These are phyloP conservation scores for Pseudachorutes palmiensis DNA, from an alignment of 1,140 invertebrate genomes.

Conservation along the genomic window DNA sequence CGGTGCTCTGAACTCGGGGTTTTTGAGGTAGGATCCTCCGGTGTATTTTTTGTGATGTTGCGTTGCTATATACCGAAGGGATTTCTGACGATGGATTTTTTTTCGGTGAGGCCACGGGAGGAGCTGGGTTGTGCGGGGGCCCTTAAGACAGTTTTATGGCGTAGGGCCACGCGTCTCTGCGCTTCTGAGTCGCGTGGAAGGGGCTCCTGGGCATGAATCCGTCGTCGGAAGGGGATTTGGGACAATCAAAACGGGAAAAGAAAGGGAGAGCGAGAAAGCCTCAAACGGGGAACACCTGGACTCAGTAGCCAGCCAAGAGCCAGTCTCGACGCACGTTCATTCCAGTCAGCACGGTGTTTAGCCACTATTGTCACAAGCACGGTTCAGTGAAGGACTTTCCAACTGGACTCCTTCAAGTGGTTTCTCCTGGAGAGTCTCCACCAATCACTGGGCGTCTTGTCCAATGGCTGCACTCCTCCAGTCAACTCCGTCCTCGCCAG, in stretches of 20 bases:
- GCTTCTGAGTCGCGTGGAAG: slow-evolving; percentile 1
- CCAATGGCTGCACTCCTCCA: not conserved
- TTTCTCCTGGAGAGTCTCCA: not conserved
- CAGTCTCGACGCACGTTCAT: not conserved
- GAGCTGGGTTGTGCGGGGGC: no score
- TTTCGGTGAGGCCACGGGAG: no score
- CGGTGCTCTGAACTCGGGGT: no score
- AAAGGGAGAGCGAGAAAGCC: not conserved
- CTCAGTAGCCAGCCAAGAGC: not conserved
- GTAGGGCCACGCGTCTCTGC: slow-evolving; percentile 4
- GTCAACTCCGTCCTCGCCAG: not conserved
- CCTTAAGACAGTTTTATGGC: no score
- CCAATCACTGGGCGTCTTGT: not conserved
- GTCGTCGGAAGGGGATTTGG: not conserved
- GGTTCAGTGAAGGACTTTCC: not conserved
- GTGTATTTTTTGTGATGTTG: no score
- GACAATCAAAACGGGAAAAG: not conserved
- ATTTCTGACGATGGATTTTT: no score
- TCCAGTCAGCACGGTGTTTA: not conserved
- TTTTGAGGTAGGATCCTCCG: no score
- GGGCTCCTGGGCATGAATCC: slow-evolving; percentile 9
- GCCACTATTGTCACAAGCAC: not conserved
- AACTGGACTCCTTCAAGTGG: not conserved
- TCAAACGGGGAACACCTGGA: slow-evolving; percentile 5
- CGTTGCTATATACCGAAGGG: no score